Percentiles rank a stretch among this genome's conserved stretches.
Evolutionary conservation across 2,888 invertebrate genomes (phyloP).

Genomic region (Oscheius sp.): DNA sequence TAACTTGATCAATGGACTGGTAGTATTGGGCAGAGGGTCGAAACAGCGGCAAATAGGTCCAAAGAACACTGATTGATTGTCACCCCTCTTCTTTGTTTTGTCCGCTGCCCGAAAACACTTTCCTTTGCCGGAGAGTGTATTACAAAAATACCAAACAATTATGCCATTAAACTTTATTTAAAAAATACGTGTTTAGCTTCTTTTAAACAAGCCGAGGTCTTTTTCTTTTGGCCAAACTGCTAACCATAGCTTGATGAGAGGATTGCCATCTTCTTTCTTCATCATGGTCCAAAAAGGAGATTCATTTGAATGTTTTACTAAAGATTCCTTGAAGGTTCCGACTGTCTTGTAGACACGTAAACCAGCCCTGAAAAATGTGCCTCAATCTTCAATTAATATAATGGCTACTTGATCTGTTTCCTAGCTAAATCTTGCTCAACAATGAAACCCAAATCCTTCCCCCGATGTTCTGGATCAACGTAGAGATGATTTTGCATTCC

Average conservation of each 20-base stretch:
- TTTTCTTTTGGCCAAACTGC: neutral
- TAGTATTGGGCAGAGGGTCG: no score
- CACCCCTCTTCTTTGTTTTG: no score
- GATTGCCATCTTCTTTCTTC: neutral
- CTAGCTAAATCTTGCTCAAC: slow-evolving; percentile 15
- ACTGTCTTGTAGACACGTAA: slow-evolving; percentile 16
- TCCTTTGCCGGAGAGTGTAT: no score
- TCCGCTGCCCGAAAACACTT: no score
- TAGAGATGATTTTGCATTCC: slow-evolving; percentile 24
- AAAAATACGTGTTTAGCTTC: no score
- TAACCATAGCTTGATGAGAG: neutral
- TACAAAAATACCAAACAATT: no score
- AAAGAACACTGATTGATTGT: no score
- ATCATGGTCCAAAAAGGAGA: neutral
- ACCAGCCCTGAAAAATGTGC: neutral
- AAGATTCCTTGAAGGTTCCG: neutral
- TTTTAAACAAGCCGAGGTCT: no score
- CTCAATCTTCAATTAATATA: no score
- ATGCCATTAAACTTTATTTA: no score
- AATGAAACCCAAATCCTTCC: slow-evolving; percentile 20
- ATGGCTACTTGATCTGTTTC: slow-evolving; percentile 10
- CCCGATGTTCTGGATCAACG: slow-evolving; percentile 10
- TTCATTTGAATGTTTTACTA: neutral
- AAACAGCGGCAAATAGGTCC: no score
- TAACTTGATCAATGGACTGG: no score